These are phyloP conservation scores for Sipha flava DNA, from an alignment of 1,140 invertebrate species.

Conservation along the genomic window DNA sequence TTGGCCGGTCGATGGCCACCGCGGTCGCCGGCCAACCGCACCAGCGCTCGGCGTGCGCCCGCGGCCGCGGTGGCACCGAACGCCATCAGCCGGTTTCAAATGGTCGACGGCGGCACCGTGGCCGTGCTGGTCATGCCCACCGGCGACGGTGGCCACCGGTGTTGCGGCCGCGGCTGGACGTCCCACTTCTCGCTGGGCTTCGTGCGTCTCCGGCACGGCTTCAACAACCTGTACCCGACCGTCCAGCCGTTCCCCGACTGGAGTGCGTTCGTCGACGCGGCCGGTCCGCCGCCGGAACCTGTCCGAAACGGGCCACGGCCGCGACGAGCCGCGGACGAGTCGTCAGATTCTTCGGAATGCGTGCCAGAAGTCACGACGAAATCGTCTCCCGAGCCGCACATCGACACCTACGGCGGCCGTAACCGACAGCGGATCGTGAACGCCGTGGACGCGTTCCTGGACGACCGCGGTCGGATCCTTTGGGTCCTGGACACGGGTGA, in stretches of 20 bases:
- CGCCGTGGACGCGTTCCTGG: background rate
- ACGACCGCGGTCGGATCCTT: background rate
- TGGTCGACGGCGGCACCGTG: background rate
- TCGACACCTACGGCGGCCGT: too few species aligned
- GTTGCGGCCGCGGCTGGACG: too few species aligned
- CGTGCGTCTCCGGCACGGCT: background rate
- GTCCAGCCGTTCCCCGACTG: background rate
- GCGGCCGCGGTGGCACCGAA: background rate
- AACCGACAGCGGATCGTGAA: background rate
- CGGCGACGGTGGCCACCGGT: background rate
- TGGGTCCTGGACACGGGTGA: background rate
- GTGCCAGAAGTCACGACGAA: too few species aligned
- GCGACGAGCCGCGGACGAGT: too few species aligned
- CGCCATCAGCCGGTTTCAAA: background rate
- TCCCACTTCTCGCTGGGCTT: background rate
- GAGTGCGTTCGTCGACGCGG: background rate
- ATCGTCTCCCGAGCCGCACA: too few species aligned
- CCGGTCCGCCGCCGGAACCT: too few species aligned
- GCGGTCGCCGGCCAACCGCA: background rate
- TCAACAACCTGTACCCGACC: background rate
- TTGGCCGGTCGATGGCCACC: background rate
- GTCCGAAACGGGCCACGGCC: too few species aligned
- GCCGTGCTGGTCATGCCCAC: background rate
- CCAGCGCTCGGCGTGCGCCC: too few species aligned
- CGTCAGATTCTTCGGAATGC: too few species aligned